phyloP scores from a whole-genome alignment of 2,113 vertebrate species.

The Scalopus aquaticus region DNA sequence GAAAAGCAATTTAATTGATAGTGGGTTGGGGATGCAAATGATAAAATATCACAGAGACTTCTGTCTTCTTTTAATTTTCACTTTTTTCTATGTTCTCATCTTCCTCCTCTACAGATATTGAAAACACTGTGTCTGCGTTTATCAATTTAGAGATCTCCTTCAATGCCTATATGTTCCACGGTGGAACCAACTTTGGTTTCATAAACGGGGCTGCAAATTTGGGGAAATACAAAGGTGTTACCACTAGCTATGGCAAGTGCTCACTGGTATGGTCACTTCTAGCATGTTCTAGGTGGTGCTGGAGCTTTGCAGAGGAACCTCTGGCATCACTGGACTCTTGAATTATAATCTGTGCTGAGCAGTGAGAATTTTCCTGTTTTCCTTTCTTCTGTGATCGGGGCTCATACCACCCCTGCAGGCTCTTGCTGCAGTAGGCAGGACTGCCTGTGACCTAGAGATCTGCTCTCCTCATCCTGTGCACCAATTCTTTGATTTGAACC shows the following conservation, averaged over 20 bases:
- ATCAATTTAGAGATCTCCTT: slow-evolving; percentile 65
- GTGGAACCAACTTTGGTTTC: slow-evolving; percentile 76
- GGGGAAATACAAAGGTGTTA: accelerated
- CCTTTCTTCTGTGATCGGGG: not conserved
- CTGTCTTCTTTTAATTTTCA: not conserved
- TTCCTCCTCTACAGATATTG: slow-evolving; percentile 41
- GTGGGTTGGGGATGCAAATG: not conserved
- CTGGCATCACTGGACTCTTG: not conserved
- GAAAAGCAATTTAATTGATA: not conserved
- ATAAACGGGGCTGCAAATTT: not conserved
- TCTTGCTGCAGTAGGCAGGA: not conserved
- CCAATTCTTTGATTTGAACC: not conserved
- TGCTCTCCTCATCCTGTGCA: not conserved
- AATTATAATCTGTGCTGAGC: not conserved
- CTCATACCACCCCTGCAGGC: not conserved
- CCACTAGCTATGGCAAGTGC: slow-evolving; percentile 74
- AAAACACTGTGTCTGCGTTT: not conserved
- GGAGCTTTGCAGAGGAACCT: not conserved
- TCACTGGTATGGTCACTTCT: not conserved
- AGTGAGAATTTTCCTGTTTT: not conserved
- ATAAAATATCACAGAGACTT: not conserved
- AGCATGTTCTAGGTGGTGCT: not conserved
- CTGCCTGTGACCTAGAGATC: not conserved
- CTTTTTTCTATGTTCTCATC: not conserved
- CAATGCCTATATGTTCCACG: slow-evolving; percentile 75